phyloP scores from a whole-genome alignment of 2,113 vertebrate species.

The Malaclemys terrapin region DNA sequence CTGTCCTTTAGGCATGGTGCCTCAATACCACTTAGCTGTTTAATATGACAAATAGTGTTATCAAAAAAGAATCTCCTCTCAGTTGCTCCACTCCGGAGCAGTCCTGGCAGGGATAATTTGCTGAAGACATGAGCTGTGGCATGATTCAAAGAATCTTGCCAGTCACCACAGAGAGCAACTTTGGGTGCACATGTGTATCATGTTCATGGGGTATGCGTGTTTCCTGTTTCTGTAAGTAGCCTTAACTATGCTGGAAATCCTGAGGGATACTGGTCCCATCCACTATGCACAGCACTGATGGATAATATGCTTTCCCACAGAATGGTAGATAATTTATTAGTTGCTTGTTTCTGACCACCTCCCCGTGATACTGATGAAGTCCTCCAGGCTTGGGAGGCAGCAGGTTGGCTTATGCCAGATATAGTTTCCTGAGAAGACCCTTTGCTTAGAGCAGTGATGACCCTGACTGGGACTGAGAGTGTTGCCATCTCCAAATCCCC shows the following conservation, averaged over 20 bases:
- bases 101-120: not conserved
- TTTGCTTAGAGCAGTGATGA: not conserved
- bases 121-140: not conserved
- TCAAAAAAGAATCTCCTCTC: not conserved
- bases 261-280: not conserved
- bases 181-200: rapidly evolving
- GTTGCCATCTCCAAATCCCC: not conserved
- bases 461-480: not conserved
- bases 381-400: not conserved
- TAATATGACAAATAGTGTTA: not conserved
- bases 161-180: not conserved
- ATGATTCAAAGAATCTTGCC: not conserved
- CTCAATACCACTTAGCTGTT: rapidly evolving
- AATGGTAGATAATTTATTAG: not conserved
- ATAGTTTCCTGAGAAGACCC: not conserved
- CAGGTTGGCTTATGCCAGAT: rapidly evolving
- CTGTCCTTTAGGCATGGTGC: not conserved
- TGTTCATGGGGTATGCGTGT: not conserved
- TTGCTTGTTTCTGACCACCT: not conserved
- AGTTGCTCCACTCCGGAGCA: not conserved
- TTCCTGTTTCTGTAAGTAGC: not conserved
- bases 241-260: not conserved
- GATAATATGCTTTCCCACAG: not conserved
- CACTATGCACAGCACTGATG: not conserved
- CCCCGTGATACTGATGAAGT: not conserved